These are phyloP conservation scores for Egretta garzetta DNA, from an alignment of 2,113 vertebrate genomes.

Conservation along the genomic window DNA sequence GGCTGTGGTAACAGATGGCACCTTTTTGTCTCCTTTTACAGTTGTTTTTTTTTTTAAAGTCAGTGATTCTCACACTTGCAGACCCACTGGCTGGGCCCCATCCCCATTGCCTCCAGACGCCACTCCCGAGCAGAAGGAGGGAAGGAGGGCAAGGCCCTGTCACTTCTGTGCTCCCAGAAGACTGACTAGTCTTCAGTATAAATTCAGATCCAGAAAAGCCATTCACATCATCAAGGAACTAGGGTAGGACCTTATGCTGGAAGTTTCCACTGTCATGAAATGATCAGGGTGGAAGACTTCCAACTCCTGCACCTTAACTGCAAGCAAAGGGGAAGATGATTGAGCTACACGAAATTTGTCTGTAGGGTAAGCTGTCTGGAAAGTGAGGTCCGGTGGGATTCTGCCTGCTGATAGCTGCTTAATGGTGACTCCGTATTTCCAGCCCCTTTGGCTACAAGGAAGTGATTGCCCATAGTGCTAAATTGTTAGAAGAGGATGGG, in stretches of 20 bases:
- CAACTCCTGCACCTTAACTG: neutral
- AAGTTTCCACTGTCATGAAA: neutral
- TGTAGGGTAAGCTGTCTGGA: neutral
- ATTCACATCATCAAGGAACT: neutral
- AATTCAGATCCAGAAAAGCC: neutral
- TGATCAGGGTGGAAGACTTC: neutral
- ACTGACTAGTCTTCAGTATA: neutral
- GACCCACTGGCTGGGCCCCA: neutral
- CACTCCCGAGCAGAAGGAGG: neutral
- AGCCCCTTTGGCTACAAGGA: neutral
- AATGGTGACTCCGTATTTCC: neutral
- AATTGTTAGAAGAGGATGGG: neutral
- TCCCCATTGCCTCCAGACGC: neutral
- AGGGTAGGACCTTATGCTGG: neutral
- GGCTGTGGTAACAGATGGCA: neutral
- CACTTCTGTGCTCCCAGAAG: neutral
- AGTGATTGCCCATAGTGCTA: neutral
- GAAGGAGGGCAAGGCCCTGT: neutral
- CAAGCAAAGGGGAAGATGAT: neutral
- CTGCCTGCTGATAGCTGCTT: neutral
- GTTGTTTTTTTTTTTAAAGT: neutral
- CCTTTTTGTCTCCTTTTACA: neutral
- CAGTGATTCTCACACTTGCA: neutral
- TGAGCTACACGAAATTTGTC: neutral
- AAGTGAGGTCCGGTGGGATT: neutral